Evolutionary conservation across 2,797 vertebrate genomes (phyloP), one percentile per base, ranked within the genome.

Genomic region (Bufotes viridis): DNA sequence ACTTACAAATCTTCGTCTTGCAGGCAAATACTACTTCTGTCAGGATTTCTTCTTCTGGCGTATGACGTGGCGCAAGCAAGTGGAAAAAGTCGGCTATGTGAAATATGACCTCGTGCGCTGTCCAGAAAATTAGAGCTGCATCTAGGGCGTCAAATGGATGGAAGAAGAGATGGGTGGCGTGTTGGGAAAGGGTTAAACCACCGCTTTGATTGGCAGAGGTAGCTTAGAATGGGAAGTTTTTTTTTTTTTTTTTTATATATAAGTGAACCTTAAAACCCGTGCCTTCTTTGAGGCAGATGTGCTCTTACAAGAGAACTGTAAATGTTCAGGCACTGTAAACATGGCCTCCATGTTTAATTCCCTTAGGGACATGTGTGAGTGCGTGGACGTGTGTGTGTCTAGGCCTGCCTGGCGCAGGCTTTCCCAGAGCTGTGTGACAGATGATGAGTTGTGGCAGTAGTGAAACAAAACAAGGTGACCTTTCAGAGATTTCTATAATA

Each of bases 21-120:
- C 92, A 99, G 98, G 93, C 86, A 93, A 96, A 91, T 95, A 92
- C 84, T 96, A 98, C 93, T 99, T 99, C 94, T 98, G 97, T 92
- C 93, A 91, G 17, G 94, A 95, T 14, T 92, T 89, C 49, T 98
- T 96, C 95, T 99, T 95, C 94, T 99, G 98, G 98, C 96, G 97
- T 5, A 96, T 98, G 96, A 98, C 94, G 11, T 94, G 92, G 0
- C 92, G 79, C 26, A 92, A 92, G 22, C 96, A 98, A 92, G 96
- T 97, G 93, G 96, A 97, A 90, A 95, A 95, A 63, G 96, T 99
- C 81, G 98, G 97, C 90, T 95, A 96, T 0, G 92, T 99, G 88
- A 98, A 97, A 89, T 97, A 97, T 0, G 97, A 98, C 90, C 88
- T 99, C 81, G 94, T 99, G 92, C 94, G 94, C 82, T 99, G 98